phyloP scores from a whole-genome alignment of 2,797 vertebrate genomes.

The Balearica regulorum region DNA sequence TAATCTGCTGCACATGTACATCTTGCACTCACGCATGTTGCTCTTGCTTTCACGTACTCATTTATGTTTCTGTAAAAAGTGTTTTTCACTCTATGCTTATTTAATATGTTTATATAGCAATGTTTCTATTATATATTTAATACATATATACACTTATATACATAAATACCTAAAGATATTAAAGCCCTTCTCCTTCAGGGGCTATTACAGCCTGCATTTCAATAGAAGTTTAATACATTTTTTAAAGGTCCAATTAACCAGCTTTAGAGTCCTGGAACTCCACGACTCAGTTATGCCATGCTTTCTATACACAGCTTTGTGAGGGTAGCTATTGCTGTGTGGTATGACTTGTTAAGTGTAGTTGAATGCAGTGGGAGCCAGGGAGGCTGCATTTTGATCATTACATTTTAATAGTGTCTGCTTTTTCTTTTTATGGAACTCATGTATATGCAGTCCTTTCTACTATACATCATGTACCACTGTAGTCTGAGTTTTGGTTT shows the following conservation, averaged over 20 bases:
- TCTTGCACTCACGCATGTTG: fast-evolving
- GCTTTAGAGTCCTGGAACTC: not conserved
- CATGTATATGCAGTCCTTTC: not conserved
- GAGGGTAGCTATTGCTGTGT: not conserved
- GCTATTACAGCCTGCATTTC: not conserved
- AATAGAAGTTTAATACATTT: not conserved
- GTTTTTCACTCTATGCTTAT: not conserved
- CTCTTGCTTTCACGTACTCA: not conserved
- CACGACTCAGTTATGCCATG: not conserved
- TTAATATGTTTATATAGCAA: not conserved
- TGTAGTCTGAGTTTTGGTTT: not conserved
- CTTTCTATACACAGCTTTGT: not conserved
- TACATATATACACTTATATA: not conserved
- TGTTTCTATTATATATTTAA: not conserved
- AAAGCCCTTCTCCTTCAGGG: not conserved
- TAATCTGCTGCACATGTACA: not conserved
- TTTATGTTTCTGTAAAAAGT: not conserved
- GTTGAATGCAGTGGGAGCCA: not conserved
- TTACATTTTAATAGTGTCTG: not conserved
- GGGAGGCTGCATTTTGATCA: not conserved
- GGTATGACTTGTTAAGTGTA: not conserved
- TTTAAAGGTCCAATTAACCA: not conserved
- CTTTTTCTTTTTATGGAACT: not conserved
- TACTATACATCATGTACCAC: not conserved
- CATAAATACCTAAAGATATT: not conserved